Evolutionary conservation across 1,140 invertebrate genomes (phyloP).

Genomic region (Pseudomyrmex sp.): DNA sequence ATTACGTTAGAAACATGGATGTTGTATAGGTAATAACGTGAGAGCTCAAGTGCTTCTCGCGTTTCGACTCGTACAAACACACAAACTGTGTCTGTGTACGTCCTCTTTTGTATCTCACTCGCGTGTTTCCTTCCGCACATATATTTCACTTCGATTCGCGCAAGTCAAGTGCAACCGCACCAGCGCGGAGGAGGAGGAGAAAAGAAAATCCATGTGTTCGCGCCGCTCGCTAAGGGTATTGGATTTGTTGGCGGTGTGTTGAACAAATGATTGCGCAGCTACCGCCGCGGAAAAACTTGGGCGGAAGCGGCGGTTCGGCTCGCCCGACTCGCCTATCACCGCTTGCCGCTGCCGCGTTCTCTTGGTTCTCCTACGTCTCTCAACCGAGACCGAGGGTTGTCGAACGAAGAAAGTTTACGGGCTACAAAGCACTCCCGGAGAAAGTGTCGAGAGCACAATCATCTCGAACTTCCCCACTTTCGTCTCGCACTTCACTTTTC

Average conservation of each 20-base stretch:
- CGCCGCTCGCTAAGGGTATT: constrained; percentile 72
- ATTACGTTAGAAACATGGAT: constrained; percentile 10
- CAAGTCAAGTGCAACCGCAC: neutral
- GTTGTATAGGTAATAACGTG: neutral
- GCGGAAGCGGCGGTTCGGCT: constrained; percentile 70
- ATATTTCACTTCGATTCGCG: constrained; percentile 39
- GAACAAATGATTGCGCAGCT: constrained; percentile 83
- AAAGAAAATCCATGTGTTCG: constrained; percentile 64
- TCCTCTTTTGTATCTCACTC: constrained; percentile 47
- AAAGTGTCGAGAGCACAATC: constrained; percentile 67
- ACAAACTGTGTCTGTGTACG: constrained; percentile 29
- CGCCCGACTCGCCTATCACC: constrained; percentile 72
- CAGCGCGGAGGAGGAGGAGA: neutral
- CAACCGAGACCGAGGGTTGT: constrained; percentile 77
- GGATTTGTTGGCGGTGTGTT: constrained; percentile 84
- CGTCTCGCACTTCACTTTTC: constrained; percentile 18
- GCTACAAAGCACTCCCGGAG: constrained; percentile 74
- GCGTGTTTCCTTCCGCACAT: constrained; percentile 27
- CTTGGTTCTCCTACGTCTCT: constrained; percentile 56
- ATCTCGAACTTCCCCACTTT: constrained; percentile 50
- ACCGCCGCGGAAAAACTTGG: constrained; percentile 81
- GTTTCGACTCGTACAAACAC: constrained; percentile 1
- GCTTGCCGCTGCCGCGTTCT: constrained; percentile 57
- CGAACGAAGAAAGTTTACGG: constrained; percentile 80
- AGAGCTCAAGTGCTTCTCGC: constrained; percentile 25